Percentiles rank a stretch among this genome's conserved stretches.
These are phyloP conservation scores for Petrolisthes cinctipes DNA, from an alignment of 2,888 invertebrate species.

Conservation along the genomic window DNA sequence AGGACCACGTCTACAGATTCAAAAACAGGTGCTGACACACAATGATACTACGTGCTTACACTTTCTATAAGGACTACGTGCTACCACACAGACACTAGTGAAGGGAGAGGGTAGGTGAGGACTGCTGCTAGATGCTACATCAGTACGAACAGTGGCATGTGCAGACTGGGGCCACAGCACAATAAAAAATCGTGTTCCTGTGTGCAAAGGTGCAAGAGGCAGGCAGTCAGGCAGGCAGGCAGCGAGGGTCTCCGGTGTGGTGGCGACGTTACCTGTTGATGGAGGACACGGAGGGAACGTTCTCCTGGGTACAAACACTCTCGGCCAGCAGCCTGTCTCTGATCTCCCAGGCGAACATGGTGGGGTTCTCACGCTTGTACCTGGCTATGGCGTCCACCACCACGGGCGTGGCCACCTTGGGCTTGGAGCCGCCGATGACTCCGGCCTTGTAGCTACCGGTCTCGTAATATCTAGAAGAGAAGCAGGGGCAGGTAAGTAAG, in stretches of 20 bases:
- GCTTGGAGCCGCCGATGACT: slow-evolving; percentile 98
- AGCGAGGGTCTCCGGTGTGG: slow-evolving; percentile 40
- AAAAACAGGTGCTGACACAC: too few relatives aligned
- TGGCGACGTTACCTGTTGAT: slow-evolving; percentile 95
- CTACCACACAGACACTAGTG: slow-evolving; percentile 36
- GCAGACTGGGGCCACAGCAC: not conserved
- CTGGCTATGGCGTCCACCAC: slow-evolving; percentile 98
- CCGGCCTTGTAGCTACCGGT: slow-evolving; percentile 99
- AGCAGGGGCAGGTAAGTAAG: slow-evolving; percentile 43
- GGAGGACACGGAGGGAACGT: slow-evolving; percentile 97
- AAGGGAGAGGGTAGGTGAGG: slow-evolving; percentile 1
- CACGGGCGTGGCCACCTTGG: slow-evolving; percentile 98
- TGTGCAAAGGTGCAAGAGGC: slow-evolving; percentile 6
- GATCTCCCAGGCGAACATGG: slow-evolving; percentile 99
- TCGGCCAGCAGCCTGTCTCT: slow-evolving; percentile 95
- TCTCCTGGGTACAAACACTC: slow-evolving; percentile 97
- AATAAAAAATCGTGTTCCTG: not conserved
- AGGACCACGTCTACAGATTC: too few relatives aligned
- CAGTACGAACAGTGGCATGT: not conserved
- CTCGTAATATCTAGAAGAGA: slow-evolving; percentile 90
- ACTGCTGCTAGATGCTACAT: too few relatives aligned
- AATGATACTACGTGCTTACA: too few relatives aligned
- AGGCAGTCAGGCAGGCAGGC: slow-evolving; percentile 45
- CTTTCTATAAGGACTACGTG: slow-evolving; percentile 18
- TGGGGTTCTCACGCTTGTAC: slow-evolving; percentile 98